Percentiles rank a stretch among this genome's conserved stretches.
Evolutionary conservation across 2,888 invertebrate species (phyloP).

Genomic region (Alviniconcha strummeri): DNA sequence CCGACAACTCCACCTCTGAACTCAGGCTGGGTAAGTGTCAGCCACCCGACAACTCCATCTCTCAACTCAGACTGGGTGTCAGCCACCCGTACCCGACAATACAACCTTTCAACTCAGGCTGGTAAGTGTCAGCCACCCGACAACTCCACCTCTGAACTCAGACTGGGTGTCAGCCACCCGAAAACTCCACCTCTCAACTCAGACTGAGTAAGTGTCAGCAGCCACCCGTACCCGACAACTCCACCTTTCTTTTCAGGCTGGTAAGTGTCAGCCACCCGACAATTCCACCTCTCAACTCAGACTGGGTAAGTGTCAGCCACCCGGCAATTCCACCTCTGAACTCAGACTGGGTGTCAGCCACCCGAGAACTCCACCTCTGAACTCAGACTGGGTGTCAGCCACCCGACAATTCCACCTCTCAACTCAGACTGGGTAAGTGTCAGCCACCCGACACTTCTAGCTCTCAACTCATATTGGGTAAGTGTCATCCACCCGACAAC

Average conservation of each 20-base stretch:
- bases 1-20: not conserved
- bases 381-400: not conserved
- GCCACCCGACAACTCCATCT: not conserved
- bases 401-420: too few relatives aligned
- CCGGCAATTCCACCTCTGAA: too few relatives aligned
- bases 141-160: too few relatives aligned
- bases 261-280: not conserved
- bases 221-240: not conserved
- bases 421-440: not conserved
- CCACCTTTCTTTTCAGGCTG: not conserved
- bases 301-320: slow-evolving; percentile 11
- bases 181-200: not conserved
- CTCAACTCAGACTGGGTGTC: not conserved
- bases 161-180: not conserved
- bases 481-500: not conserved
- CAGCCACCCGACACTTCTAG: not conserved
- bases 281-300: not conserved
- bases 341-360: not conserved
- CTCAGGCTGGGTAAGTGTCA: slow-evolving; percentile 13
- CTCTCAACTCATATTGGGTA: not conserved
- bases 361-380: not conserved
- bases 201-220: slow-evolving; percentile 7
- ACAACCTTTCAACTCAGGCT: not conserved
- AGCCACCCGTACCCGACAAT: not conserved
- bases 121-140: not conserved